Evolutionary conservation across 2,113 vertebrate genomes (phyloP).

Genomic region (Sphyrna mokarran): DNA sequence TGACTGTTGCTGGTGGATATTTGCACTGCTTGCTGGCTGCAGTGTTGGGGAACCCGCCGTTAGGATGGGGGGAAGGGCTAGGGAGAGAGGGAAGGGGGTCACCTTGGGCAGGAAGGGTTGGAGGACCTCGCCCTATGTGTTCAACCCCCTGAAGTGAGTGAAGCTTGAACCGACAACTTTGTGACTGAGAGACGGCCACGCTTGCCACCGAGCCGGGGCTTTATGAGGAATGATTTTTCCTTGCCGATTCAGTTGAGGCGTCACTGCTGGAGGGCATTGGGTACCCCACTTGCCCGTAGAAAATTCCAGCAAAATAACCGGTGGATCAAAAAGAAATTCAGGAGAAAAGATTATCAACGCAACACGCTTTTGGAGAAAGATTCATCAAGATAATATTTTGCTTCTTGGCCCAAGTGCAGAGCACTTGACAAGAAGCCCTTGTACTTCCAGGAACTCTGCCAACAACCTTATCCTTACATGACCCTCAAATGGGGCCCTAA

Average conservation of each 20-base stretch:
- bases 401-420: background rate
- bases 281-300: background rate
- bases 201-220: background rate
- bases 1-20: no score
- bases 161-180: background rate
- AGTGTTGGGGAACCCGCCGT: no score
- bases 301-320: conserved; percentile 2
- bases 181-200: background rate
- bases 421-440: conserved; percentile 29
- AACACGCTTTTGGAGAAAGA: background rate
- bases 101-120: no score
- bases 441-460: conserved; percentile 22
- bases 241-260: background rate
- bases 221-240: background rate
- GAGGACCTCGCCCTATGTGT: background rate
- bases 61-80: no score
- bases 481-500: background rate
- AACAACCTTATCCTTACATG: background rate
- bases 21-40: no score
- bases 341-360: background rate
- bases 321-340: background rate
- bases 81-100: no score
- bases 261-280: background rate
- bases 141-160: background rate
- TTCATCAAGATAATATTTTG: conserved; percentile 33